Evolutionary conservation across 2,113 vertebrate species (phyloP), one percentile per base, ranked within the genome.

Genomic region (Hymenochirus boettgeri): DNA sequence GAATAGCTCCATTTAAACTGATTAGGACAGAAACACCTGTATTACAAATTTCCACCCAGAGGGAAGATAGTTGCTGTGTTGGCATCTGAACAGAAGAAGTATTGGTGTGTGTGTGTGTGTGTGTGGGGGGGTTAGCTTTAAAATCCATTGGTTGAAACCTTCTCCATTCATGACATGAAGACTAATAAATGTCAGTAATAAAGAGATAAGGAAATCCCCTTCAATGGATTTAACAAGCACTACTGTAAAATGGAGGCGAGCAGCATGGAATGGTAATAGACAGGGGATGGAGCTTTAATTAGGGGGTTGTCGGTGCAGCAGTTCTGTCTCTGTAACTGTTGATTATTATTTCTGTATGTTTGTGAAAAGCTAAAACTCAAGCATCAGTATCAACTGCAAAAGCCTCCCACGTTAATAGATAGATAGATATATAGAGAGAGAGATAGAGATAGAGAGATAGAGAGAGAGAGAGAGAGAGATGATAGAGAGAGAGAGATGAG

Each of bases 121-220:
- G n/a, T n/a, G n/a, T n/a, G n/a, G n/a, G n/a, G n/a, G n/a, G n/a
- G n/a, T n/a, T 67, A 73, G 54, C 65, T 79, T 78, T 69, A 73
- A 77, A 71, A 71, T 33, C 71, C 70, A 79, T 75, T 78, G 57
- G 70, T 74, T 70, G 4, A 77, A 79, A 70, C 73, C 73, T 74
- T 72, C 62, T 71, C 57, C 10, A 27, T 75, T 76, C 27, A 29
- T 80, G 77, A 80, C 73, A 77, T 79, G 74, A 84, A 78, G 73
- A 53, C 57, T 48, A 74, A 79, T 71, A 75, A n/a, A 59, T 71
- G 61, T 74, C 70, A 66, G 57, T 57, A 71, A 78, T 70, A 75
- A 75, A 55, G 62, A 77, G 62, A 74, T 4, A 76, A 74, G 72
- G 71, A 39, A 54, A 59, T 74, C 71, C 60, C 66, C 18, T 45